Conservation (phyloP, 2,888 invertebrate genomes). For the Torymus texanus region DNA sequence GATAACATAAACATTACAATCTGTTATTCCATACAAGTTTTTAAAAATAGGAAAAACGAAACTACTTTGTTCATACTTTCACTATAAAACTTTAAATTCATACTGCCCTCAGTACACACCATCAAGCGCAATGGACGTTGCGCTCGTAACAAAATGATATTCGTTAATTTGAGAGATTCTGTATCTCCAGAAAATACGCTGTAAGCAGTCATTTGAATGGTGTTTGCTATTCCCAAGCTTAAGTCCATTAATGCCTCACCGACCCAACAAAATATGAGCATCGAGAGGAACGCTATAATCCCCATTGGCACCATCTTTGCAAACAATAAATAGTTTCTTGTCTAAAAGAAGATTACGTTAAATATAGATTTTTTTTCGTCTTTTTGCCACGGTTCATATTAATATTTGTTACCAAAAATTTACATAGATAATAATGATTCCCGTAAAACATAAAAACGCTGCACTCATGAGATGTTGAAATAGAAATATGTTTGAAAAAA, state of each 20-base stretch:
- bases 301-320: neutral
- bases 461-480: neutral
- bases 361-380: neutral
- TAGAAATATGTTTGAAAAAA: neutral
- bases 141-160: conserved; percentile 9
- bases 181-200: neutral
- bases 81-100: conserved; percentile 5
- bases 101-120: neutral
- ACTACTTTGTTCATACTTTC: neutral
- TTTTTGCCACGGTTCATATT: neutral
- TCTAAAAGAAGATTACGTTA: conserved; percentile 1
- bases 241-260: neutral
- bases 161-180: neutral
- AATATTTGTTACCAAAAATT: neutral
- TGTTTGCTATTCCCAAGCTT: neutral
- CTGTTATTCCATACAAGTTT: neutral
- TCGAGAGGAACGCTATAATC: neutral
- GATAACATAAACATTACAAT: too few relatives aligned
- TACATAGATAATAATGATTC: conserved; percentile 1
- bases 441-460: neutral
- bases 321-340: neutral
- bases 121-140: conserved; percentile 10
- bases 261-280: neutral
- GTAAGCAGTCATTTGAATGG: neutral
- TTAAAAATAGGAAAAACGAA: neutral